These are phyloP conservation scores for Pseudomyrmex sp. DNA, from an alignment of 1,140 invertebrate species.

Conservation along the genomic window DNA sequence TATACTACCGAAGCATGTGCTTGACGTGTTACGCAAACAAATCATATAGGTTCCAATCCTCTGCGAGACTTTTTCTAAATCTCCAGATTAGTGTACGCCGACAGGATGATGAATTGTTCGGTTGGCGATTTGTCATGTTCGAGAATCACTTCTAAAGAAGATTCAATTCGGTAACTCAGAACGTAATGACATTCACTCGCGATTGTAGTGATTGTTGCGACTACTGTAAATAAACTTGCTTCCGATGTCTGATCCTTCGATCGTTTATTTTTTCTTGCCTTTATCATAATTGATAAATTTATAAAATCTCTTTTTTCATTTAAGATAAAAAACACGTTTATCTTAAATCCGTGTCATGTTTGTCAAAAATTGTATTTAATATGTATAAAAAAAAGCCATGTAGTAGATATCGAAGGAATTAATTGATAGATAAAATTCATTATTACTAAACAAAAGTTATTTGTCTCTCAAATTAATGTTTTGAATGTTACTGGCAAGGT, in stretches of 20 bases:
- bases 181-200: neutral
- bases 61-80: constrained; percentile 16
- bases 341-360: too few species aligned
- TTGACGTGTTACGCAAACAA: constrained; percentile 27
- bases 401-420: constrained; percentile 1
- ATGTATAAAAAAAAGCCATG: neutral
- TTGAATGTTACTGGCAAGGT: neutral
- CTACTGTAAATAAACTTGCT: too few species aligned
- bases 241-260: too few species aligned
- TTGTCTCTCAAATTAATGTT: neutral
- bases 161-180: neutral
- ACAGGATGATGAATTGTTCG: constrained; percentile 60
- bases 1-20: constrained; percentile 36
- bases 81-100: neutral
- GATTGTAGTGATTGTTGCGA: too few species aligned
- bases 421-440: neutral
- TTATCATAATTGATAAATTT: too few species aligned
- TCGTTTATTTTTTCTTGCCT: too few species aligned
- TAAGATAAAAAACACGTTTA: too few species aligned
- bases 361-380: too few species aligned
- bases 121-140: neutral
- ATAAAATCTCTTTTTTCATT: too few species aligned
- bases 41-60: neutral
- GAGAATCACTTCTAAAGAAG: neutral
- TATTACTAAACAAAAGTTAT: neutral